Percentiles rank a stretch among this genome's conserved stretches.
These are phyloP conservation scores for Parauchenoglanis punctatus DNA, from an alignment of 2,797 vertebrate species.

Conservation along the genomic window DNA sequence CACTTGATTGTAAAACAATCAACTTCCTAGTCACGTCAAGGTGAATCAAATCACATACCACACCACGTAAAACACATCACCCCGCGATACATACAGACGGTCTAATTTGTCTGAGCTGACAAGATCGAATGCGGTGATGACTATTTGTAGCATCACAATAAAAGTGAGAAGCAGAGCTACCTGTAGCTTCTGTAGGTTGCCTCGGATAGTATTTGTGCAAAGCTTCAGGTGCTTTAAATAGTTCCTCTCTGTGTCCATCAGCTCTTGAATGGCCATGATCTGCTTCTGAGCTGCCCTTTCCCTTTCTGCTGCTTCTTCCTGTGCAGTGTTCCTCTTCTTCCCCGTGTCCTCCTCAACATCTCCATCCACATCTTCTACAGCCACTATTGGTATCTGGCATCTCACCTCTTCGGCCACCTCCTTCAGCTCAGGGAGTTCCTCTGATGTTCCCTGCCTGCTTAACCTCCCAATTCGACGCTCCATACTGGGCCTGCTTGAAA, in stretches of 20 bases:
- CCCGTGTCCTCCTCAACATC: conserved; percentile 48
- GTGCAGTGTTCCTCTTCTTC: conserved; percentile 44
- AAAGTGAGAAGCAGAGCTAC: conserved; percentile 56
- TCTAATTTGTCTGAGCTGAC: neutral
- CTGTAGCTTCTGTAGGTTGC: conserved; percentile 79
- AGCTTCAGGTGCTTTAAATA: conserved; percentile 83
- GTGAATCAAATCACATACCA: neutral
- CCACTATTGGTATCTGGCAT: conserved; percentile 12
- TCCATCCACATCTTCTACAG: conserved; percentile 36
- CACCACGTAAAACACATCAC: neutral
- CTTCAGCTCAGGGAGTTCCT: conserved; percentile 7
- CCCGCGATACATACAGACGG: no score
- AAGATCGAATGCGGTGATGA: neutral
- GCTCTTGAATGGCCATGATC: conserved; percentile 80
- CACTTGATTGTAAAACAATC: neutral
- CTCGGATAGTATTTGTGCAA: conserved; percentile 78
- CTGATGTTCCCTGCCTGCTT: conserved; percentile 29
- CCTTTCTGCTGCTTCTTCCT: conserved; percentile 61
- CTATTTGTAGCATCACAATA: no score
- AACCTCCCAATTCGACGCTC: conserved; percentile 50
- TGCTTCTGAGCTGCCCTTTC: conserved; percentile 77
- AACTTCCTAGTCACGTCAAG: neutral
- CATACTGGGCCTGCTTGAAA: conserved; percentile 60
- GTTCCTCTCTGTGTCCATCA: conserved; percentile 85
- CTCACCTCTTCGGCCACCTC: conserved; percentile 32